A percentile compares a stretch with the other conserved stretches of the same genome.
Conservation (phyloP, 2,888 invertebrate species). For the Sminthurides aquaticus region DNA sequence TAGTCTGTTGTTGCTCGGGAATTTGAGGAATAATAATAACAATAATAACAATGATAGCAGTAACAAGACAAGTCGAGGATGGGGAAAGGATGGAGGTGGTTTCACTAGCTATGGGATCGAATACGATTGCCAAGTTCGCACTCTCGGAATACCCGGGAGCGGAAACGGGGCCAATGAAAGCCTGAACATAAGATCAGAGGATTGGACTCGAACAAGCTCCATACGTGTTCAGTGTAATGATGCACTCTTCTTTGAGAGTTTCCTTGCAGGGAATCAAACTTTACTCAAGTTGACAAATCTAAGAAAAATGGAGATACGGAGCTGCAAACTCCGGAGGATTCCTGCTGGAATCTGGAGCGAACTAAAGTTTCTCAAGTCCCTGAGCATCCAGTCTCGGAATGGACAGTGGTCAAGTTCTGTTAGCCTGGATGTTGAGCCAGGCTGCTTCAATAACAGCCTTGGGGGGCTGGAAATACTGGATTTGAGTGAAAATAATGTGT, state of each 20-base stretch:
- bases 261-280: slow-evolving; percentile 56
- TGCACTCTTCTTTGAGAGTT: slow-evolving; percentile 69
- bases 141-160: too few species aligned
- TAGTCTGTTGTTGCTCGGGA: too few species aligned
- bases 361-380: slow-evolving; percentile 69
- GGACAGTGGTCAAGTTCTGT: slow-evolving; percentile 70
- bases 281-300: slow-evolving; percentile 45
- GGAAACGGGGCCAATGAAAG: slow-evolving; percentile 79
- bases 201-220: slow-evolving; percentile 45
- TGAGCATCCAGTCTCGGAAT: slow-evolving; percentile 75
- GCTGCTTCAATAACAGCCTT: slow-evolving; percentile 61
- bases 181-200: slow-evolving; percentile 57
- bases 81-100: too few species aligned
- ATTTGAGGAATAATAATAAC: too few species aligned
- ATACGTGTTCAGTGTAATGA: slow-evolving; percentile 70
- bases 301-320: slow-evolving; percentile 44
- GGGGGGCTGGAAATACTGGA: slow-evolving; percentile 74
- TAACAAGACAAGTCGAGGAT: background rate
- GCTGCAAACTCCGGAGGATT: slow-evolving; percentile 46
- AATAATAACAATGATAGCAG: background rate
- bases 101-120: background rate
- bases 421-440: slow-evolving; percentile 67
- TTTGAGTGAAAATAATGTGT: slow-evolving; percentile 79
- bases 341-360: slow-evolving; percentile 69
- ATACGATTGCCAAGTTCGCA: slow-evolving; percentile 64